Base-by-base conservation (phyloP, 2,888 invertebrate genomes). In the Nymphalis polychloros region DNA sequence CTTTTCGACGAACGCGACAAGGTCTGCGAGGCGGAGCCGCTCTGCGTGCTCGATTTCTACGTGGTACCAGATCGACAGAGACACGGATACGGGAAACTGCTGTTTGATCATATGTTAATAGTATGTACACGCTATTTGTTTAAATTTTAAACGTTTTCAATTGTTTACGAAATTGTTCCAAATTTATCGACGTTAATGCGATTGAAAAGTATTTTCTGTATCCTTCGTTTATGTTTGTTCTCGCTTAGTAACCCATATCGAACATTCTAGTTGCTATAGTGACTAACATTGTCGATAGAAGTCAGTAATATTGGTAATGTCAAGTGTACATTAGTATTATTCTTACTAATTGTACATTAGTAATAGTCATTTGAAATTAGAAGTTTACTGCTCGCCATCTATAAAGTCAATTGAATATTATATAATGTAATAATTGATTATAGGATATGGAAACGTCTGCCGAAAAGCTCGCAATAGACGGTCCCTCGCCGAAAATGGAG, bases 21-120 rank as follows among this genome's bases (percentile, higher is more conserved):
- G 61, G 95, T 96, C 76, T 95, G 95, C 83, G 97, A 98, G 85
- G 93, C 97, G 68, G 94, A 96, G 74, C 96, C 98, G 0, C 93
- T 97, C 17, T 98, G 98, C 85, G 94, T 99, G 67, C 94, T 99
- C 61, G 99, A 99, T 87, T 99, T 99, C 92, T 99, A 96, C 87
- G 95, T 99, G 31, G 94, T 97, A 80, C 96, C 96, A 83, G 94
- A 96, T 3, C 94, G 95, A 59, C 98, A 98, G 88, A 95, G 98
- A 66, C 94, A 94, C 83, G 99, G 99, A 3, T 94, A 95, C 82
- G 99, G 99, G 4, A 96, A 95, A 79, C 88, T 93, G 69, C 93
- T 99, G 17, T 98, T 97, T 88, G 97, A 98, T 76, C 93, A 95
- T 79, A 98, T 99, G 98, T 89, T 98, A n/a, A 80, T 94, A 84